A percentile compares a stretch with the other conserved stretches of the same genome.
Conservation (phyloP, 2,797 vertebrate species). For the Falco biarmicus region DNA sequence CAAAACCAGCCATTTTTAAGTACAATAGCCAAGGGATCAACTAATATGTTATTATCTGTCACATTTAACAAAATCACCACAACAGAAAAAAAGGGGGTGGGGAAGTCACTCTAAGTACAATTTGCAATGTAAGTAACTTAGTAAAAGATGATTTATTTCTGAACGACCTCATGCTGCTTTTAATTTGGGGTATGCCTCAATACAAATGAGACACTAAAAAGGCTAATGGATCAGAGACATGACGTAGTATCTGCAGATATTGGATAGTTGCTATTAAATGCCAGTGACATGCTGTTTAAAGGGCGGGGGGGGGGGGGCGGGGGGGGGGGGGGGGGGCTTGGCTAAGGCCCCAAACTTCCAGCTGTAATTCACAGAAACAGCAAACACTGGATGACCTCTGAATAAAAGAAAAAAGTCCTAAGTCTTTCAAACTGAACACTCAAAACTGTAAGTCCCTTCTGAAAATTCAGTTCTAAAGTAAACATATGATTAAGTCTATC, state of each 20-base stretch:
- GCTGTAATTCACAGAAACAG: background rate
- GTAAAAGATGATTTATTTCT: slow-evolving; percentile 5
- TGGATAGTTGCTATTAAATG: background rate
- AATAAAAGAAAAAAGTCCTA: background rate
- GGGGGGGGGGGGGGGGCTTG: background rate
- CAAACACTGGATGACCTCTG: background rate
- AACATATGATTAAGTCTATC: background rate
- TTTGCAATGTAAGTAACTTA: background rate
- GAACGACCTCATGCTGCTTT: background rate
- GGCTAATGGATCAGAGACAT: background rate
- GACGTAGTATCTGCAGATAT: background rate
- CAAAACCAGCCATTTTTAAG: slow-evolving; percentile 31
- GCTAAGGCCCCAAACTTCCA: background rate
- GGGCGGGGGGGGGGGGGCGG: too few species aligned
- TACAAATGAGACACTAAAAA: background rate
- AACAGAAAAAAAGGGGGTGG: background rate
- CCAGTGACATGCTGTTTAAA: background rate
- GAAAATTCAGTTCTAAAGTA: background rate
- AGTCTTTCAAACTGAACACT: background rate
- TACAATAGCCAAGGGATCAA: slow-evolving; percentile 20
- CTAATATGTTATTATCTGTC: slow-evolving; percentile 10
- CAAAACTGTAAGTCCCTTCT: background rate
- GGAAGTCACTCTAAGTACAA: background rate
- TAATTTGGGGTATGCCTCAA: background rate
- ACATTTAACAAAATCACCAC: slow-evolving; percentile 20